A percentile compares a stretch with the other conserved stretches of the same genome.
Conservation (phyloP, 2,888 invertebrate species). For the Esperia sulphurella region DNA sequence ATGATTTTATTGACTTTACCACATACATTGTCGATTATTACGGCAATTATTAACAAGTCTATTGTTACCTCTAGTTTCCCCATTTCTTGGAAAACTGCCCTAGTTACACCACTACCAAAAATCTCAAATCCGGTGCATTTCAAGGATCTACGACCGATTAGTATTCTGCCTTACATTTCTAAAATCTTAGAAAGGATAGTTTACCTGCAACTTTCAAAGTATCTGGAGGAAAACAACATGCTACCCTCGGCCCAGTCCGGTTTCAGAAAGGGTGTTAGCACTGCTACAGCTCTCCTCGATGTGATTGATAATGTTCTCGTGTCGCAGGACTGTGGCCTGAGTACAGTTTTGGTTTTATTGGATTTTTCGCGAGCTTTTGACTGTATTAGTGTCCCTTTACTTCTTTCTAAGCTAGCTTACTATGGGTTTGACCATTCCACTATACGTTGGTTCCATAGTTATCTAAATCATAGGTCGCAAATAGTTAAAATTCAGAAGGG, state of each 20-base stretch:
- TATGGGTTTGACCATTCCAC: background rate
- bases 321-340: slow-evolving; percentile 1
- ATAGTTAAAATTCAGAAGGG: background rate
- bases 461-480: background rate
- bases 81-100: background rate
- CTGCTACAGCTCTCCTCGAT: slow-evolving; percentile 6
- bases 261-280: slow-evolving; percentile 6
- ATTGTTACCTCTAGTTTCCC: background rate
- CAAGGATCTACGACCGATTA: slow-evolving; percentile 9
- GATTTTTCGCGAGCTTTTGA: slow-evolving; percentile 8
- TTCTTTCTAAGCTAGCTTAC: background rate
- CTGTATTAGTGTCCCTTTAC: background rate
- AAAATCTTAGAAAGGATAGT: slow-evolving; percentile 14
- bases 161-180: slow-evolving; percentile 8
- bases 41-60: background rate
- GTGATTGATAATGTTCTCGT: slow-evolving; percentile 7
- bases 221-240: slow-evolving; percentile 2
- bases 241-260: slow-evolving; percentile 11
- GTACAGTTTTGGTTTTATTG: slow-evolving; percentile 1
- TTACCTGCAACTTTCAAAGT: slow-evolving; percentile 3
- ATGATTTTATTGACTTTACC: background rate
- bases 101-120: slow-evolving; percentile 3
- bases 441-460: background rate
- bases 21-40: background rate
- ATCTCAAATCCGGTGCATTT: background rate